These are phyloP conservation scores for Xiphias gladius DNA, from an alignment of 2,113 vertebrate species.

Conservation along the genomic window DNA sequence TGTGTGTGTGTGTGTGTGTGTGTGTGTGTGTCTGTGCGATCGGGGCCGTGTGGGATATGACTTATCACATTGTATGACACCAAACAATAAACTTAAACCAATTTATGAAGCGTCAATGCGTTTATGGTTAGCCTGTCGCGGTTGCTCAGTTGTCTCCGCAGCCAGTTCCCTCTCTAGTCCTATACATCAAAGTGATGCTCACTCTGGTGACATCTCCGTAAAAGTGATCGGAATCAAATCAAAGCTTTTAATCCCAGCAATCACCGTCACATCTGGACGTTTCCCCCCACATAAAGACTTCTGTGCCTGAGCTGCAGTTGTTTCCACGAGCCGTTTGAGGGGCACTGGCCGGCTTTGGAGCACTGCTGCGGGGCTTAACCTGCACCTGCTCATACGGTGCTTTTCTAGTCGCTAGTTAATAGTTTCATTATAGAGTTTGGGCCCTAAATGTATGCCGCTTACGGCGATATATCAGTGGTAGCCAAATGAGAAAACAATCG, in stretches of 20 bases:
- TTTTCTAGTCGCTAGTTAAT: not conserved
- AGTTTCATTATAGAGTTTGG: not conserved
- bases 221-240: conserved; percentile 82
- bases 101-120: conserved; percentile 80
- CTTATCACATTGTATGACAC: conserved; percentile 83
- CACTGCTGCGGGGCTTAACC: not conserved
- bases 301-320: conserved; percentile 42
- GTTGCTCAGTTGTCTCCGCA: conserved; percentile 63
- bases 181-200: conserved; percentile 77
- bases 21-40: conserved; percentile 24
- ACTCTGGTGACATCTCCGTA: conserved; percentile 74
- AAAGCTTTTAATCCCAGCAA: conserved; percentile 82
- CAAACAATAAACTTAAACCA: conserved; percentile 84
- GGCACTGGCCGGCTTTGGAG: not conserved
- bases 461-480: not conserved
- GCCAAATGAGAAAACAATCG: not conserved
- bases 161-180: conserved; percentile 61
- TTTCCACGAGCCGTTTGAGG: conserved; percentile 12
- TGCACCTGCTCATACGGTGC: not conserved
- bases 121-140: conserved; percentile 76
- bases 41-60: conserved; percentile 73
- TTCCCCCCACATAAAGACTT: conserved; percentile 74
- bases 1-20: conserved; percentile 23
- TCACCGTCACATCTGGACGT: conserved; percentile 78
- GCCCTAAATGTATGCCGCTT: not conserved